Base-by-base conservation (phyloP, 1,140 invertebrate genomes). In the Panagrolaimus sp. region DNA sequence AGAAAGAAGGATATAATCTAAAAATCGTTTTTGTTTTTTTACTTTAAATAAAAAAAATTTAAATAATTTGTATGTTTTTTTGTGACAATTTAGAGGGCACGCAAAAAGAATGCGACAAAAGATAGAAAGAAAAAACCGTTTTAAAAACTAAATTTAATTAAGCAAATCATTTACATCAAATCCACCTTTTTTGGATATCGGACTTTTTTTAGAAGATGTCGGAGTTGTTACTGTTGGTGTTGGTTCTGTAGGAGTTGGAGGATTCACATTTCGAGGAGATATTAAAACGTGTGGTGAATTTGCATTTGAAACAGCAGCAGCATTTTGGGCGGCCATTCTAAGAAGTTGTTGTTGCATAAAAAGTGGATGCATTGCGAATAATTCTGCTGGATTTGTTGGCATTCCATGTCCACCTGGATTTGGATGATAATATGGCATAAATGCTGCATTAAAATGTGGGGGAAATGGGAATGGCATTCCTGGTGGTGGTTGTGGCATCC, bases 141-240 rank as follows among this genome's bases (percentile, higher is more conserved):
- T 38, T 38, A 38, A 38, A 38, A 7, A 38, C 31, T 38, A 38
- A n/a, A n/a, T n/a, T n/a, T n/a, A n/a, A 25, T 57, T 57, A 20
- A 63, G 27, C 16, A 63, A 20, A 16, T 63, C 62, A 63, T 63
- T 63, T 8, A 63, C 42, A n/a, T 63, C 62, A 63, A 63, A 63
- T 23, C 62, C 62, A 14, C 62, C 62, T 63, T 63, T 63, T 27
- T 63, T 63, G 16, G 62, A 63, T 13, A 63, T 27, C 9, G 62
- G 23, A 63, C 62, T 63, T 31, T n/a, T 16, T 16, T 31, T 63
- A 9, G 62, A n/a, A 38, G 16, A 20, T 63, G 62, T 63, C 14
- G 31, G 42, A 63, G 62, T n/a, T 63, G 62, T n/a, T 9, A 43
- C 38, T 23, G 16, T 63, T 31, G 27, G 8, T 27, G 31, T 27